Conservation (phyloP, 2,113 vertebrate species). For the Nothocercus nigrocapillus region DNA sequence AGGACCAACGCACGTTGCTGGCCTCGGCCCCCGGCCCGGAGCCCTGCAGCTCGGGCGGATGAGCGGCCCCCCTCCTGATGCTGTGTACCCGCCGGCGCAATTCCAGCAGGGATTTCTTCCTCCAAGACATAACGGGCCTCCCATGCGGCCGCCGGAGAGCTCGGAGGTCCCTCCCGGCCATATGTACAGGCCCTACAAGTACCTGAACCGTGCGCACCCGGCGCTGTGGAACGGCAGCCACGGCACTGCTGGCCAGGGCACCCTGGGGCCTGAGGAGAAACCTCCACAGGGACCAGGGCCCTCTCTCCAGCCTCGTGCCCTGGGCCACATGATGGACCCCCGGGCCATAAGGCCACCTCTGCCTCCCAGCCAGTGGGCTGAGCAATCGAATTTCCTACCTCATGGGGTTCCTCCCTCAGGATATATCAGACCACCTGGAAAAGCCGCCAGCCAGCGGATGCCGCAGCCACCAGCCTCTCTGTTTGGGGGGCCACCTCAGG, state of each 20-base stretch:
- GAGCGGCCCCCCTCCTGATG: constrained; percentile 80
- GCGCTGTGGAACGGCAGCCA: constrained; percentile 87
- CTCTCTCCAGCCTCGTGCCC: constrained; percentile 71
- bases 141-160: constrained; percentile 49
- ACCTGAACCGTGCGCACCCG: constrained; percentile 77
- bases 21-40: constrained; percentile 81
- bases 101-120: constrained; percentile 81
- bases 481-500: constrained; percentile 72
- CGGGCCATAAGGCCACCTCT: constrained; percentile 81
- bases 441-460: constrained; percentile 69
- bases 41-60: constrained; percentile 81
- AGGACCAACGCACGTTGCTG: constrained; percentile 81
- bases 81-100: constrained; percentile 81
- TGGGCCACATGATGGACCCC: constrained; percentile 79
- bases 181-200: constrained; percentile 84
- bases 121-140: constrained; percentile 74
- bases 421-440: constrained; percentile 81
- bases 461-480: constrained; percentile 45
- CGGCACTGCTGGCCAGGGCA: constrained; percentile 69
- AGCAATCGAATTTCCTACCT: constrained; percentile 87
- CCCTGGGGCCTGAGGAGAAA: constrained; percentile 73
- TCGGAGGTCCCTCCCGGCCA: constrained; percentile 72
- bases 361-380: constrained; percentile 85
- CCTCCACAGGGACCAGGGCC: constrained; percentile 50
- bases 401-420: constrained; percentile 78